Base-by-base conservation (phyloP, 1,140 invertebrate species). In the Heliconius congener region DNA sequence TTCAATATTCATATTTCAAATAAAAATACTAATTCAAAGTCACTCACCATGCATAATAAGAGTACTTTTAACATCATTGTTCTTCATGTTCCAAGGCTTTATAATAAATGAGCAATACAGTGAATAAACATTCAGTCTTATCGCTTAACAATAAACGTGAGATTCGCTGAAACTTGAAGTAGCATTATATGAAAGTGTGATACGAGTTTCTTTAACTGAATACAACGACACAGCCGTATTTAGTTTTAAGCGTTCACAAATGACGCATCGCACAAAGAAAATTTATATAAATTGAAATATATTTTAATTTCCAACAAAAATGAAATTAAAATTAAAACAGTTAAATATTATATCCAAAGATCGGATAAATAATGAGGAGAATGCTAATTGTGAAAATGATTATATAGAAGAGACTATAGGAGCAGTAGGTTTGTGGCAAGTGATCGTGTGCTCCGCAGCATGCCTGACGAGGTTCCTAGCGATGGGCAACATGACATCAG, bases 341-440 rank as follows among this genome's bases (percentile, higher is more conserved):
- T 74, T 39, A 60, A 74, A 60, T 39, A n/a, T 57, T 66, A 42
- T 16, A 66, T 39, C 30, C 60, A 30, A 30, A 50, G 39, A 70
- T 52, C 23, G 55, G 46, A 57, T 66, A 75, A 76, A 34, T 11
- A 18, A 71, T 27, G 77, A 72, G 60, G 66, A 81, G 50, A 79
- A 80, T 57, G 71, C 60, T 74, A 46, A 80, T 18, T 37, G 74
- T 52, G 81, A 86, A 81, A 84, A 86, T 72, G 90, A 91, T 77
- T 89, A 90, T 75, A 52, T 91, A 3, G 83, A 77, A 8, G 84
- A 86, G 37, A 81, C 77, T 0, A 88, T 88, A 23, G 88, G 88
- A 55, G 75, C 83, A 8, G 84, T 85, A 23, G 88, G 88, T 30
- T 13, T 80, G 30, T 88, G 85, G 83, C 87, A 91, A 82, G 77